These are phyloP conservation scores for Drosophila ustulata DNA, from an alignment of 2,888 invertebrate species.

Conservation along the genomic window DNA sequence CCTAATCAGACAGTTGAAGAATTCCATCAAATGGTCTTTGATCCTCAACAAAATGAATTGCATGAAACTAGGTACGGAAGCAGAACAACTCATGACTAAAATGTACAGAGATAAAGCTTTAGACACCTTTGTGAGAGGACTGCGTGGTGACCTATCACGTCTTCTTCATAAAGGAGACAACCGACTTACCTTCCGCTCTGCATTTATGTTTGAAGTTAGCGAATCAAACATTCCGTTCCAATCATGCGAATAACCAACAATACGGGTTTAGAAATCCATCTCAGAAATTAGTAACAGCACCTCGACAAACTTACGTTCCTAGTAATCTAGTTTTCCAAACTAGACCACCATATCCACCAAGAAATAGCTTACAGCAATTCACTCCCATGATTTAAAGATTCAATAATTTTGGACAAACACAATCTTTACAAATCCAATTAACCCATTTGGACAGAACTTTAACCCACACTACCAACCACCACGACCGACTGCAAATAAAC, in stretches of 20 bases:
- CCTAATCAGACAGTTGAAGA: constrained; percentile 1
- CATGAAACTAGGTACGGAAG: not conserved
- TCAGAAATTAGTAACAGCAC: not conserved
- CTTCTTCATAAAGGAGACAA: not conserved
- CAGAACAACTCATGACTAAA: not conserved
- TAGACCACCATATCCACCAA: not conserved
- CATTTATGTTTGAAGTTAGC: constrained; percentile 3
- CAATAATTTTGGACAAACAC: not conserved
- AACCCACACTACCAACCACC: not conserved
- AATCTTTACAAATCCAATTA: not conserved
- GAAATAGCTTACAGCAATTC: not conserved
- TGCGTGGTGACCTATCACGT: not conserved
- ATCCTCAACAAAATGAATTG: not conserved
- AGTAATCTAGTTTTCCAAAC: not conserved
- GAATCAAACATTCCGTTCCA: not conserved
- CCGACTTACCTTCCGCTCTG: not conserved
- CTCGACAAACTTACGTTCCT: not conserved
- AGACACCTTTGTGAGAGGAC: not conserved
- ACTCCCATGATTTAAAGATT: not conserved
- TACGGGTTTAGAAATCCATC: not conserved
- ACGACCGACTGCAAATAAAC: not conserved
- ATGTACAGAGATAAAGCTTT: constrained; percentile 3
- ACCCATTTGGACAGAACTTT: not conserved
- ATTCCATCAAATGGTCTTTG: not conserved
- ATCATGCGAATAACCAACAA: not conserved